Evolutionary conservation across 2,888 invertebrate genomes (phyloP).

Genomic region (Amiota mariae): DNA sequence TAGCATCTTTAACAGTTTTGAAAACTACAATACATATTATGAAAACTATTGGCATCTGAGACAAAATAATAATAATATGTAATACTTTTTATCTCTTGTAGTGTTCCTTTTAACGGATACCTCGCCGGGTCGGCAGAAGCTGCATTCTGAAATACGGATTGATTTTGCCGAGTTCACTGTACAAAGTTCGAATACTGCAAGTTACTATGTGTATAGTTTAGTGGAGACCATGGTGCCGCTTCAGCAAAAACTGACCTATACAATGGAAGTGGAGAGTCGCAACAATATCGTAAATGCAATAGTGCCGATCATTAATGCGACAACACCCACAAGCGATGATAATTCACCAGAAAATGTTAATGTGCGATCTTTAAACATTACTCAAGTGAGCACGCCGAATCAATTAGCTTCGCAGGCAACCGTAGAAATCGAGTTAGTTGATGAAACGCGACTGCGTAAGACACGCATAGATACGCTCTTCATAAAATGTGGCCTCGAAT

Average conservation of each 20-base stretch:
- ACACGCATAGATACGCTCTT: conserved; percentile 68
- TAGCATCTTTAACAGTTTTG: too few species aligned
- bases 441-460: conserved; percentile 69
- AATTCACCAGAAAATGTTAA: conserved; percentile 66
- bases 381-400: conserved; percentile 39
- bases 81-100: conserved; percentile 58
- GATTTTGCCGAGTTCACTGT: conserved; percentile 71
- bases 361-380: conserved; percentile 42
- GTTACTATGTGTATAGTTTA: conserved; percentile 71
- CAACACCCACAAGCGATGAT: conserved; percentile 60
- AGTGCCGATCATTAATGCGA: conserved; percentile 33
- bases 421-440: conserved; percentile 71
- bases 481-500: conserved; percentile 68
- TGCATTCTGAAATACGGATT: conserved; percentile 74
- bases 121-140: conserved; percentile 74
- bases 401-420: conserved; percentile 58
- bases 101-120: conserved; percentile 76
- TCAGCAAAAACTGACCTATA: conserved; percentile 70
- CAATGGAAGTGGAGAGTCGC: conserved; percentile 64
- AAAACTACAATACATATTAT: too few species aligned
- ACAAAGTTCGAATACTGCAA: conserved; percentile 67
- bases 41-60: too few species aligned
- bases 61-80: too few species aligned
- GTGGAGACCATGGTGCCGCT: conserved; percentile 70
- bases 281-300: conserved; percentile 22